phyloP scores from a whole-genome alignment of 2,888 invertebrate species.

The Andrena marginata region DNA sequence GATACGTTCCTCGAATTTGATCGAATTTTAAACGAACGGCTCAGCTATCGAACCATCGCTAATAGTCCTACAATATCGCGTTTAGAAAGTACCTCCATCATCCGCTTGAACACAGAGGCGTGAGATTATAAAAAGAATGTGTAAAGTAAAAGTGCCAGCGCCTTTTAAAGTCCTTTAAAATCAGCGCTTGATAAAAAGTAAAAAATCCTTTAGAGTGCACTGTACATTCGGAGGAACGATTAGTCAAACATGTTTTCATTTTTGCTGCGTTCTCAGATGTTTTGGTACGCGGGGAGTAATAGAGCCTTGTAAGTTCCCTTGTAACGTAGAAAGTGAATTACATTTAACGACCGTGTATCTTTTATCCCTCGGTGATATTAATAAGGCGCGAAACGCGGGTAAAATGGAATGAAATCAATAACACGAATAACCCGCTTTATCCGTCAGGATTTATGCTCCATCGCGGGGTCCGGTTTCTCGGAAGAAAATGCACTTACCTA shows the following conservation, averaged over 20 bases:
- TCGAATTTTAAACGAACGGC: neutral
- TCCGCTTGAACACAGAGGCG: neutral
- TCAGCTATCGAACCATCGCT: constrained; percentile 11
- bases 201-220: neutral
- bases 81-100: constrained; percentile 15
- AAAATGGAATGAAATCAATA: constrained; percentile 22
- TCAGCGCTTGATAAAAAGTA: neutral
- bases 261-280: too few relatives aligned
- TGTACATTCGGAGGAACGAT: neutral
- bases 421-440: constrained; percentile 33
- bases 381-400: neutral
- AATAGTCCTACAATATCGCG: neutral
- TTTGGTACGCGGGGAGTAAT: too few relatives aligned
- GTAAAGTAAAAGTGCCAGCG: constrained; percentile 5
- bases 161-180: neutral
- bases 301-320: neutral
- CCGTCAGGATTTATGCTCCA: constrained; percentile 47
- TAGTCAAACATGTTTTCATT: neutral
- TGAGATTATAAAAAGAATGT: neutral
- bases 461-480: constrained; percentile 48
- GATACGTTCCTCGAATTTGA: neutral
- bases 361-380: constrained; percentile 13
- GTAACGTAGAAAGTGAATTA: constrained; percentile 2
- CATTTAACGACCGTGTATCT: neutral
- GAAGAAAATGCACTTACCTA: constrained; percentile 54